Evolutionary conservation across 1,140 invertebrate genomes (phyloP), one percentile per base, ranked within the genome.

Genomic region (Zaprionus lachaisei): DNA sequence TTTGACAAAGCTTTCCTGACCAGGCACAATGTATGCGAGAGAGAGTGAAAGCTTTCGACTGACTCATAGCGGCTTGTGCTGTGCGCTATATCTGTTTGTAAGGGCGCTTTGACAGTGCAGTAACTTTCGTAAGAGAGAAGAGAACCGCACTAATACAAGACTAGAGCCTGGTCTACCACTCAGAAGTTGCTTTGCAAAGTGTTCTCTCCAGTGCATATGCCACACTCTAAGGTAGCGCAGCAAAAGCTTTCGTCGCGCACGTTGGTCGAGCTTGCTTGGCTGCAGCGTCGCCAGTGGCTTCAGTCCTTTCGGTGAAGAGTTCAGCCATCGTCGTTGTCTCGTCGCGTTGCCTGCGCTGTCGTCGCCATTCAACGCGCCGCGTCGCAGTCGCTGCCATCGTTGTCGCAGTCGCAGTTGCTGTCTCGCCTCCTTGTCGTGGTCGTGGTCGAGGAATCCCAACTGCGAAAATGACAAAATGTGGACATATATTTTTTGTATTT

Each of bases 291-390:
- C 61, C 79, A 90, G 85, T 90, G 85, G 79, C 83, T 34, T 34
- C 31, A 90, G 85, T 90, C 85, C 86, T 90, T 90, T 90, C 86
- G 86, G 86, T 90, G 86, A 90, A 90, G 85, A 90, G 85, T 90
- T 90, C 77, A 80, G 84, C 85, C 71, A 73, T 85, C n/a, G 24
- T 64, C 41, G 61, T 51, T 57, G 81, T 70, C 49, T 49, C 41
- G 41, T 47, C 41, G 41, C 41, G 41, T 47, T 17, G 41, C 56
- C 68, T 49, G 47, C 34, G 60, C 49, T 20, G 71, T 24, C 24
- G 31, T 65, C 67, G 56, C 67, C 44, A 69, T 69, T 69, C 57
- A 61, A 51, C 37, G 64, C 64, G 51, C 44, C 44, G 41, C 49
- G 65, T 75, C 65, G 70, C n/a, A 34, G 60, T 63, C 37, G 68